A percentile compares a stretch with the other conserved stretches of the same genome.
phyloP scores from a whole-genome alignment of 2,888 invertebrate genomes.

The Drosophila anceps region DNA sequence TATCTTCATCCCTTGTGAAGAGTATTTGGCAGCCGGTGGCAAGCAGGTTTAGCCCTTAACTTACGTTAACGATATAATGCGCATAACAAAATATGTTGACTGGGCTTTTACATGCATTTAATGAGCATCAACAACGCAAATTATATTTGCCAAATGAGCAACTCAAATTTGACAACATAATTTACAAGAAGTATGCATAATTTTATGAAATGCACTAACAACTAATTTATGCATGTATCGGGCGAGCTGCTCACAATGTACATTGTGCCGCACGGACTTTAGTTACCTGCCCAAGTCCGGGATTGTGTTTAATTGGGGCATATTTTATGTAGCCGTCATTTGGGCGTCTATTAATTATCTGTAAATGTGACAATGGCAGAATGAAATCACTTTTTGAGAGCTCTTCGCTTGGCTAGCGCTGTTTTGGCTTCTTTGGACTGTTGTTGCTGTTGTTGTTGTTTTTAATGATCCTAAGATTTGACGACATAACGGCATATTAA shows the following conservation, averaged over 20 bases:
- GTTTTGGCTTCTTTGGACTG: conserved; percentile 5
- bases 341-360: conserved; percentile 67
- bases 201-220: conserved; percentile 38
- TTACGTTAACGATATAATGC: conserved; percentile 38
- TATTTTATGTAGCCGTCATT: conserved; percentile 62
- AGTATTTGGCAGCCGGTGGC: neutral
- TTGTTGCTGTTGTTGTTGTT: conserved; percentile 42
- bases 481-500: conserved; percentile 77
- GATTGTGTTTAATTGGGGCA: conserved; percentile 58
- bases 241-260: neutral
- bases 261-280: neutral
- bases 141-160: conserved; percentile 51
- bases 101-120: conserved; percentile 63
- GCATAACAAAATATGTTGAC: conserved; percentile 47
- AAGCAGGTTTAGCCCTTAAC: conserved; percentile 17
- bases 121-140: conserved; percentile 50
- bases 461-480: conserved; percentile 76
- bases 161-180: conserved; percentile 55
- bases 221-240: conserved; percentile 25
- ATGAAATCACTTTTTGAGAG: conserved; percentile 48
- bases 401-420: conserved; percentile 13
- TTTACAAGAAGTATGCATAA: conserved; percentile 46
- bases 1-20: neutral
- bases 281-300: conserved; percentile 26
- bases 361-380: conserved; percentile 53